Base-by-base conservation (phyloP, 1,140 invertebrate genomes). In the Lasioglossum albipes region DNA sequence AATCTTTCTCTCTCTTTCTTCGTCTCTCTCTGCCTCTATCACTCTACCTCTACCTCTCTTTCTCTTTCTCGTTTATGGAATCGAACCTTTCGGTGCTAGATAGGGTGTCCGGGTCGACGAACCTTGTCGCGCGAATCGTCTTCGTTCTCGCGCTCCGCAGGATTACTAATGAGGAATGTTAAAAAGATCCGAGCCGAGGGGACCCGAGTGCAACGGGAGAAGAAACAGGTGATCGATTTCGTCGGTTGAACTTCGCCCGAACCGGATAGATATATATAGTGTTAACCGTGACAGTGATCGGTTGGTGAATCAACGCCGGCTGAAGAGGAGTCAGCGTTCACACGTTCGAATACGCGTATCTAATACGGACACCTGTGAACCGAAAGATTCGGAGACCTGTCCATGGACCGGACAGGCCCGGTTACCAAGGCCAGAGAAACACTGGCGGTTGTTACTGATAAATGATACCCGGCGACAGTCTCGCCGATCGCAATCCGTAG, bases 311-410 rank as follows among this genome's bases (percentile, higher is more conserved):
- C 2, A 41, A 41, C 45, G 41, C 16, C 27, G 0, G 42, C 10
- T 12, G 0, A 13, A 2, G n/a, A 41, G 13, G 7, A 16, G n/a
- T 2, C 36, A 62, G 41, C 67, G 20, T 49, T 49, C 7, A 36
- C 45, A 31, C 52, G 49, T 36, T 79, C 13, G 57, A 57, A 78
- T 52, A 42, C 20, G 36, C 61, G 57, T 66, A 31, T 22, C 64
- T 52, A 64, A 54, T 49, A 69, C 72, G 54, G 75, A 78, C 84
- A 81, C 79, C 82, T 84, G 84, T 84, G 72, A 85, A 72, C 70
- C 16, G 27, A 20, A 57, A 52, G n/a, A 62, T 66, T 22, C 57
- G 45, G 31, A 66, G 31, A 68, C 64, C n/a, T 54, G 68, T n/a
- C n/a, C 22, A 41, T 13, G 9, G 22, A 20, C 36, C 12, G 5